Evolutionary conservation across 1,140 invertebrate genomes (phyloP).

Genomic region (Ceratitis capitata): DNA sequence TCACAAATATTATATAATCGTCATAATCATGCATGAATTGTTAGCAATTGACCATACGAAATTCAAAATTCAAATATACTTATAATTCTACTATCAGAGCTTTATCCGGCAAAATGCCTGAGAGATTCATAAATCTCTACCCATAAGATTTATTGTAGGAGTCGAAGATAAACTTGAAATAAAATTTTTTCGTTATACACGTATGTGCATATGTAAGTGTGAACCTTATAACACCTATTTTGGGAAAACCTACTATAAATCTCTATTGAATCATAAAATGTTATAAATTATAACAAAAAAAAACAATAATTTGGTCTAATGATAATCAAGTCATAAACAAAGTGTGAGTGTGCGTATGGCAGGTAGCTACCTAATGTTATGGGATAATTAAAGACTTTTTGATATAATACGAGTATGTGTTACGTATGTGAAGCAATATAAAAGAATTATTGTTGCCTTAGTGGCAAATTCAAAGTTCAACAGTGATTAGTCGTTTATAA

Average conservation of each 20-base stretch:
- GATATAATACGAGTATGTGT: no score
- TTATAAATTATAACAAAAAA: neutral
- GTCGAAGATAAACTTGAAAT: neutral
- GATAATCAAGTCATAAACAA: neutral
- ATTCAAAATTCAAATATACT: no score
- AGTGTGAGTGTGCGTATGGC: neutral
- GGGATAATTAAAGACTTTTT: no score
- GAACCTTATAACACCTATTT: no score
- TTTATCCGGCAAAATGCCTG: neutral
- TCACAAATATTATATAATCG: no score
- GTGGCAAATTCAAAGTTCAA: neutral
- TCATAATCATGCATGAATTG: no score
- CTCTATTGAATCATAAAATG: neutral
- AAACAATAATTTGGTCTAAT: neutral
- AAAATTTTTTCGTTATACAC: neutral
- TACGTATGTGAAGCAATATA: no score
- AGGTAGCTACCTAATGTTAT: no score
- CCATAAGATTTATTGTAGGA: neutral
- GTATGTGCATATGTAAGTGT: neutral
- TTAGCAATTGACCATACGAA: neutral
- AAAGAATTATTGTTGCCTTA: neutral
- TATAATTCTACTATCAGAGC: no score
- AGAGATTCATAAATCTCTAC: neutral
- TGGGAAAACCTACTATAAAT: neutral
- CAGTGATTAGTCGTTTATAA: neutral